Percentiles rank a stretch among this genome's conserved stretches.
phyloP scores from a whole-genome alignment of 2,797 vertebrate species.

The Rhodeus uyekii region DNA sequence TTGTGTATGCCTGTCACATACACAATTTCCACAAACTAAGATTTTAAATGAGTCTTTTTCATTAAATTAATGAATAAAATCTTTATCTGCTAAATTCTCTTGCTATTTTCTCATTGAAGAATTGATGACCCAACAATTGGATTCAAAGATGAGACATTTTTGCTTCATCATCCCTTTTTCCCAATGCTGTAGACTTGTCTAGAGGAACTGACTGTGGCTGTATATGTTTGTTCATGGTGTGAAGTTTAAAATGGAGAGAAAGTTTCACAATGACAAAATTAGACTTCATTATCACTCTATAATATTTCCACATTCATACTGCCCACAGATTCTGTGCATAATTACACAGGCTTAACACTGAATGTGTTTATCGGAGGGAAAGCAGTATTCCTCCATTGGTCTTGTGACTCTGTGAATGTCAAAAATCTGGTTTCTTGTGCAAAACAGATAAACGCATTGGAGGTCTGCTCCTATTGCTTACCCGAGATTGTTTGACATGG shows the following conservation, averaged over 20 bases:
- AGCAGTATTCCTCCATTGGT: background rate
- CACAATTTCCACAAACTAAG: background rate
- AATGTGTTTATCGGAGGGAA: constrained; percentile 9
- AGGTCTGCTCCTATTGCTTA: background rate
- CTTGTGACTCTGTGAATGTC: background rate
- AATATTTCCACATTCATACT: constrained; percentile 17
- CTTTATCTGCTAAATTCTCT: background rate
- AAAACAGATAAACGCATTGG: constrained; percentile 14
- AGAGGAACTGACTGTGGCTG: background rate
- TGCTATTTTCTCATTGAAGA: background rate
- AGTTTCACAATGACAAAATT: constrained; percentile 6
- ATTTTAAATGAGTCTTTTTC: background rate
- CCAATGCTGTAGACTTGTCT: background rate
- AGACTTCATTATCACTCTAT: constrained; percentile 14
- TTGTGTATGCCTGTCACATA: background rate
- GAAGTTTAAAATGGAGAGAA: constrained; percentile 6
- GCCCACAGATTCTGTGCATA: constrained; percentile 8
- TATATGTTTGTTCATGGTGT: constrained; percentile 8
- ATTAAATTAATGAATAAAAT: background rate
- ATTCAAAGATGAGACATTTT: background rate
- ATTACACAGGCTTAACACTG: background rate
- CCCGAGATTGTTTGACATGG: background rate
- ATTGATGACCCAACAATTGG: background rate
- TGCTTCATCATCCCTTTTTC: background rate
- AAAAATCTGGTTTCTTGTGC: constrained; percentile 5